These are phyloP conservation scores for Cataglyphis livida DNA, from an alignment of 2,888 invertebrate genomes.

Conservation along the genomic window DNA sequence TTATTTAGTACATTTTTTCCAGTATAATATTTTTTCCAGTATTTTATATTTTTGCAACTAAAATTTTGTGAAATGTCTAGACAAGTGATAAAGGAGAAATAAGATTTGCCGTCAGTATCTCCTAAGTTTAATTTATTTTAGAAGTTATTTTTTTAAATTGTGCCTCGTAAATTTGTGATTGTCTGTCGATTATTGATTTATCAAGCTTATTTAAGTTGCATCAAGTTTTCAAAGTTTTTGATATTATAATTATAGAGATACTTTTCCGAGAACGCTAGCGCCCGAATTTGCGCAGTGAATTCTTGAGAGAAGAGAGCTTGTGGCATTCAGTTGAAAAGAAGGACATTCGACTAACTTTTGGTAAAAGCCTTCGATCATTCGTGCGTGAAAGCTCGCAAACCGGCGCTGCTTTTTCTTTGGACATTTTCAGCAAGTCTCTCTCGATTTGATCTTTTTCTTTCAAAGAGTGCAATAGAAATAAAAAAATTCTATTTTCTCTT, in stretches of 20 bases:
- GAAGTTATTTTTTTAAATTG: neutral
- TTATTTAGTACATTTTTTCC: too few relatives aligned
- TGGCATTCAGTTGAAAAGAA: slow-evolving; percentile 36
- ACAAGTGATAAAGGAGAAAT: neutral
- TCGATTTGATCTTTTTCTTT: slow-evolving; percentile 2
- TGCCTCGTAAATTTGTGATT: neutral
- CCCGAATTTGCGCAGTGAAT: slow-evolving; percentile 21
- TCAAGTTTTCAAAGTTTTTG: slow-evolving; percentile 39
- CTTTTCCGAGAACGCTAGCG: neutral
- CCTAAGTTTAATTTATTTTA: neutral
- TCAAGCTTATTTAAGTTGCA: neutral
- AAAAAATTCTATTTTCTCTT: slow-evolving; percentile 10
- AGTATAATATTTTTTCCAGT: too few relatives aligned
- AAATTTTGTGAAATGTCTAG: neutral
- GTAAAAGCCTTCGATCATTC: slow-evolving; percentile 60
- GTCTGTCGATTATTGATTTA: neutral
- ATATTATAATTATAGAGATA: slow-evolving; percentile 47
- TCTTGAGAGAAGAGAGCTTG: slow-evolving; percentile 33
- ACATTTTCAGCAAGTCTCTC: slow-evolving; percentile 17
- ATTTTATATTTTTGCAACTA: neutral
- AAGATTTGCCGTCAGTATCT: neutral
- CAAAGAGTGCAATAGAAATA: slow-evolving; percentile 3
- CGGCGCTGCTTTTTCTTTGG: slow-evolving; percentile 41
- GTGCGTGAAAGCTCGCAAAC: slow-evolving; percentile 45
- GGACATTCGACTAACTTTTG: slow-evolving; percentile 51